Percentiles rank a stretch among this genome's conserved stretches.
Evolutionary conservation across 1,140 invertebrate species (phyloP).

Genomic region (Scylla paramamosain): DNA sequence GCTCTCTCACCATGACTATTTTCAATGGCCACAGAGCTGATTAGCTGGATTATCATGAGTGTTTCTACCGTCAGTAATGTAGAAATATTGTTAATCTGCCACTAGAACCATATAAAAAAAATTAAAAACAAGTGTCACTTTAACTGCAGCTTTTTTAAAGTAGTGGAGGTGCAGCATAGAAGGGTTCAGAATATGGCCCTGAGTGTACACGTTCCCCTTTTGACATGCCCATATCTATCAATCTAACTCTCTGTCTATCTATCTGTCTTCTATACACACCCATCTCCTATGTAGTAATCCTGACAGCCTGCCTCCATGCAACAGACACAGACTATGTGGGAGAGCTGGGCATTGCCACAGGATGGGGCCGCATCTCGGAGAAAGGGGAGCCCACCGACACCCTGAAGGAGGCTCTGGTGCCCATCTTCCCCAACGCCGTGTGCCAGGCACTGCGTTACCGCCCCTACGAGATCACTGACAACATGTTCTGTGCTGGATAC

Average conservation of each 20-base stretch:
- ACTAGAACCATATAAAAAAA: too few relatives aligned
- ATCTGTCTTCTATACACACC: not conserved
- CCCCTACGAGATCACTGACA: slow-evolving; percentile 89
- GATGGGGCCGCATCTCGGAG: slow-evolving; percentile 92
- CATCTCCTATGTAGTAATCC: not conserved
- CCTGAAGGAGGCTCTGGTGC: slow-evolving; percentile 90
- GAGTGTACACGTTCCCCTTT: too few relatives aligned
- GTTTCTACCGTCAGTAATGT: too few relatives aligned
- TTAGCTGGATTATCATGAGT: too few relatives aligned
- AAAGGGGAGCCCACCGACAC: slow-evolving; percentile 89
- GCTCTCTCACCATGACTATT: too few relatives aligned
- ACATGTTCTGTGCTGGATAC: slow-evolving; percentile 80
- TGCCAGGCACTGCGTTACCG: slow-evolving; percentile 89
- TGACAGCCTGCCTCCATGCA: slow-evolving; percentile 73
- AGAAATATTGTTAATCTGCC: too few relatives aligned
- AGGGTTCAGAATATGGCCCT: too few relatives aligned
- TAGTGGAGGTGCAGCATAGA: too few relatives aligned
- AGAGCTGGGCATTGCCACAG: slow-evolving; percentile 86
- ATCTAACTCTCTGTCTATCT: too few relatives aligned
- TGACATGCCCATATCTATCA: not conserved
- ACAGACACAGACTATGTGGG: slow-evolving; percentile 86
- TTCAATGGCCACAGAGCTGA: too few relatives aligned
- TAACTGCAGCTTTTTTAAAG: too few relatives aligned
- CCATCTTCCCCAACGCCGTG: slow-evolving; percentile 88
- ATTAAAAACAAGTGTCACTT: too few relatives aligned